Evolutionary conservation across 2,888 invertebrate species (phyloP).

Genomic region (Monopis laevigella): DNA sequence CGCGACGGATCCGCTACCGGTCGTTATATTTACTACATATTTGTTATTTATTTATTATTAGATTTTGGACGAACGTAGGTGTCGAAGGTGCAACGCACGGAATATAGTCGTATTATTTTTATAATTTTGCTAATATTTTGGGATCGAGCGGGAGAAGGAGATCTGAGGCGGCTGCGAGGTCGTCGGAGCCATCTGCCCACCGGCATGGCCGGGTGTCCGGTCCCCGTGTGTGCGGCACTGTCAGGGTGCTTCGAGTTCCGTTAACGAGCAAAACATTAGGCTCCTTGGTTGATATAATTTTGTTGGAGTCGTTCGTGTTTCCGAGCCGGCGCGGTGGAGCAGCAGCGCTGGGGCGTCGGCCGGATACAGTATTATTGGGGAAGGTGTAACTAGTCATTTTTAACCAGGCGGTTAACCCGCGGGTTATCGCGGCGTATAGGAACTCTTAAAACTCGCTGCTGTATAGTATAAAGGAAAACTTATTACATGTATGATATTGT

Average conservation of each 20-base stretch:
- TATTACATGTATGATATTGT: conserved; percentile 31
- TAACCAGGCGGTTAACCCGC: too few species aligned
- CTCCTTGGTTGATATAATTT: too few species aligned
- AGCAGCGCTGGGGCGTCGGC: conserved; percentile 15
- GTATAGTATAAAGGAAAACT: conserved; percentile 72
- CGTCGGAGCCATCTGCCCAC: too few species aligned
- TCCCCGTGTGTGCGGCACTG: conserved; percentile 51
- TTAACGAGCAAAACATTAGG: conserved; percentile 27
- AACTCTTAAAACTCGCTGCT: conserved; percentile 82
- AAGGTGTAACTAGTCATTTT: conserved; percentile 65
- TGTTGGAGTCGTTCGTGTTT: conserved; percentile 4
- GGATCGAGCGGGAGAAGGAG: too few species aligned
- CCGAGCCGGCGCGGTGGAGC: conserved; percentile 17
- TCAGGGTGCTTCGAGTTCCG: conserved; percentile 65
- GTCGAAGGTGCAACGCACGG: too few species aligned
- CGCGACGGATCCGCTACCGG: too few species aligned
- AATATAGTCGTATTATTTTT: too few species aligned
- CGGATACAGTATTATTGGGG: conserved; percentile 32
- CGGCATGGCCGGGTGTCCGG: too few species aligned
- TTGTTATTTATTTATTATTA: conserved; percentile 4
- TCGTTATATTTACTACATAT: too few species aligned
- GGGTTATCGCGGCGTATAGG: conserved; percentile 65
- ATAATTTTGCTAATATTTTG: too few species aligned
- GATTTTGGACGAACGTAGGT: too few species aligned
- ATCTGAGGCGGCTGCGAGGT: too few species aligned